phyloP scores from a whole-genome alignment of 2,797 vertebrate species.

The Prionace glauca region DNA sequence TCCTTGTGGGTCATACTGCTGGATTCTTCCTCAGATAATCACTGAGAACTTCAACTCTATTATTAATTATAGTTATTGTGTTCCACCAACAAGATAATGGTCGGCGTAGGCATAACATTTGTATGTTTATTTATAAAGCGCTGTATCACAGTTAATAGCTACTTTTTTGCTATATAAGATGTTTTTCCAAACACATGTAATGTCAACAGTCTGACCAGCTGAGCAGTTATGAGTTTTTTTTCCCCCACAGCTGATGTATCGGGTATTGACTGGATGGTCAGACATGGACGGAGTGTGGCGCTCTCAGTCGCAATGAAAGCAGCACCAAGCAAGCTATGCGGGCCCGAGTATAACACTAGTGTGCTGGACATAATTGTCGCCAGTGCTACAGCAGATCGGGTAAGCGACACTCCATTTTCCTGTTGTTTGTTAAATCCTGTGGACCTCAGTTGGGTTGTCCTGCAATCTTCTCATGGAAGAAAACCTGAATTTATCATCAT shows the following conservation, averaged over 20 bases:
- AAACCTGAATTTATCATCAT: neutral
- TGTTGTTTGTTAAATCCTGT: neutral
- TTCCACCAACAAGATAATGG: neutral
- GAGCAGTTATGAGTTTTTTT: slow-evolving; percentile 36
- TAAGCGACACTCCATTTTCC: slow-evolving; percentile 50
- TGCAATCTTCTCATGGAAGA: neutral
- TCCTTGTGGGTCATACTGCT: neutral
- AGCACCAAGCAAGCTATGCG: slow-evolving; percentile 73
- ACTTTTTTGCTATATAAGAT: neutral
- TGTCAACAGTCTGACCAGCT: too few relatives aligned
- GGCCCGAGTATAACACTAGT: slow-evolving; percentile 64
- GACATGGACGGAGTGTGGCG: slow-evolving; percentile 87
- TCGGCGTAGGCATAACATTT: neutral
- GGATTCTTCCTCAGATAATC: neutral
- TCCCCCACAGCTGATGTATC: slow-evolving; percentile 72
- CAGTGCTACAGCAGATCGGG: slow-evolving; percentile 83
- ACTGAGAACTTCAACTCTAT: neutral
- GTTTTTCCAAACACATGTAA: neutral
- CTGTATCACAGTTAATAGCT: neutral
- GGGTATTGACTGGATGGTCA: slow-evolving; percentile 97
- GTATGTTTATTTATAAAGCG: neutral
- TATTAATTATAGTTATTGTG: neutral
- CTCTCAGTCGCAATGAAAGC: slow-evolving; percentile 78
- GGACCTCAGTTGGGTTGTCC: neutral
- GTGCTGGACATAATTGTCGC: slow-evolving; percentile 77